These are phyloP conservation scores for Tinea pellionella DNA, from an alignment of 2,888 invertebrate species.

Conservation along the genomic window DNA sequence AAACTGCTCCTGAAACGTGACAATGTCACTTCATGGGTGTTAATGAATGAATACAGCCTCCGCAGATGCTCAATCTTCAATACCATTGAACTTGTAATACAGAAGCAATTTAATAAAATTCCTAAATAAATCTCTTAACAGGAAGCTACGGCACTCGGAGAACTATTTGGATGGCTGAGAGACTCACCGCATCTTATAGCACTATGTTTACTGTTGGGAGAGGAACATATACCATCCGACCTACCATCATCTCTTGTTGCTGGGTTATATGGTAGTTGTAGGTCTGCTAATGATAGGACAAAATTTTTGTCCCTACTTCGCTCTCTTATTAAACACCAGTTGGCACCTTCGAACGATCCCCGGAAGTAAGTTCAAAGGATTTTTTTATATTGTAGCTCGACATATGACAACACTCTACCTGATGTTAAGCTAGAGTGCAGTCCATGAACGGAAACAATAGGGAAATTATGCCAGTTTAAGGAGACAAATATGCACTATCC, in stretches of 20 bases:
- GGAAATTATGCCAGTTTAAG: too few relatives aligned
- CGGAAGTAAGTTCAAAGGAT: constrained; percentile 45
- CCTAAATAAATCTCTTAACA: constrained; percentile 19
- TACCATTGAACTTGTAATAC: too few relatives aligned
- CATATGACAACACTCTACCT: too few relatives aligned
- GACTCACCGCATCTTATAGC: constrained; percentile 58
- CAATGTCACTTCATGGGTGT: too few relatives aligned
- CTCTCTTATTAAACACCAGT: constrained; percentile 52
- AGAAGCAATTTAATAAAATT: too few relatives aligned
- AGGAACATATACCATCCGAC: constrained; percentile 48
- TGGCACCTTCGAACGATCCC: constrained; percentile 50
- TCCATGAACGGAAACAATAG: too few relatives aligned
- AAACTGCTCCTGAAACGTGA: too few relatives aligned
- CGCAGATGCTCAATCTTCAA: too few relatives aligned
- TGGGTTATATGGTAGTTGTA: constrained; percentile 55
- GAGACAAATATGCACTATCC: too few relatives aligned
- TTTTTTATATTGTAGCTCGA: not conserved
- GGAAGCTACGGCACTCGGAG: constrained; percentile 55
- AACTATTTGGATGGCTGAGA: constrained; percentile 58
- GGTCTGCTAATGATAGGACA: constrained; percentile 40
- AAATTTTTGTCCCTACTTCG: constrained; percentile 46
- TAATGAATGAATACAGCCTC: too few relatives aligned
- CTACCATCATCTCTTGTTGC: constrained; percentile 46
- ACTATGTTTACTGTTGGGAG: constrained; percentile 53
- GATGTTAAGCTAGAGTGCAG: too few relatives aligned